Conservation (phyloP, 2,888 invertebrate species). For the Ophraella communa region DNA sequence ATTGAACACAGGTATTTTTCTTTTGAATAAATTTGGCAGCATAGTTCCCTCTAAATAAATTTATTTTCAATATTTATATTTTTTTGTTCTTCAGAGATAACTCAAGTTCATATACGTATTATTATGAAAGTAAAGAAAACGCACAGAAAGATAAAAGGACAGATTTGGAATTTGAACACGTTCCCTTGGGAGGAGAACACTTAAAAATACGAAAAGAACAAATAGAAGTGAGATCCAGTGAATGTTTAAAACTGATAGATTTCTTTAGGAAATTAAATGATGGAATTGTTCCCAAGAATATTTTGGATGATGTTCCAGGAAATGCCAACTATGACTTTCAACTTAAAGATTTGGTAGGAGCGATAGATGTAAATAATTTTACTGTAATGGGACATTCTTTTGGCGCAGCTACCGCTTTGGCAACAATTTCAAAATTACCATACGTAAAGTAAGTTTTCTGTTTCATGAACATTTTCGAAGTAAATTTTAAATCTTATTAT, state of each 20-base stretch:
- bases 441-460: slow-evolving; percentile 61
- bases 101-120: slow-evolving; percentile 61
- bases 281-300: slow-evolving; percentile 61
- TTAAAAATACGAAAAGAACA: slow-evolving; percentile 57
- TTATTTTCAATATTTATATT: neutral
- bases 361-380: slow-evolving; percentile 59
- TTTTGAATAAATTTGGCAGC: no score
- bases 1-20: slow-evolving; percentile 67
- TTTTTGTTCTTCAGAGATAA: slow-evolving; percentile 49
- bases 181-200: slow-evolving; percentile 56
- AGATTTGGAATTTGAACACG: slow-evolving; percentile 51
- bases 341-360: slow-evolving; percentile 54
- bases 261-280: slow-evolving; percentile 61
- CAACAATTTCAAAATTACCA: slow-evolving; percentile 62
- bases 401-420: slow-evolving; percentile 68
- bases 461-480: neutral
- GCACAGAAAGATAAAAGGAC: slow-evolving; percentile 53
- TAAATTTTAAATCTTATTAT: no score
- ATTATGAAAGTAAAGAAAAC: slow-evolving; percentile 56
- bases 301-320: slow-evolving; percentile 55
- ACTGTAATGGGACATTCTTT: slow-evolving; percentile 71
- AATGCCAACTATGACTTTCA: slow-evolving; percentile 45
- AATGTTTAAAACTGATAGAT: slow-evolving; percentile 62
- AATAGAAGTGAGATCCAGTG: slow-evolving; percentile 61
- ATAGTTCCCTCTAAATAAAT: neutral